Evolutionary conservation across 2,888 invertebrate genomes (phyloP).

Genomic region (Polydrusus pterygomalis): DNA sequence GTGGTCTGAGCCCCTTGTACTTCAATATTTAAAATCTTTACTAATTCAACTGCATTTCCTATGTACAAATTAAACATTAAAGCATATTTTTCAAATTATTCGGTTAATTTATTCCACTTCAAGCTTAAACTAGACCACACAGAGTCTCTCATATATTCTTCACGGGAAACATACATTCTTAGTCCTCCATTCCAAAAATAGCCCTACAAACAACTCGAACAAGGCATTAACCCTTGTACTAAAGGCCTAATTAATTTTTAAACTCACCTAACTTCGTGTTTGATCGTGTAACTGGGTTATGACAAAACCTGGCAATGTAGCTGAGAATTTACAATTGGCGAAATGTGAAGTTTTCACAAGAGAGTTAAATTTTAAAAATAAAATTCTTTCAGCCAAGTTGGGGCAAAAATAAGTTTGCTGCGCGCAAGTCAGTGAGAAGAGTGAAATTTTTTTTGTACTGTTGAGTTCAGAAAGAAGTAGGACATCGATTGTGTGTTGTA

Average conservation of each 20-base stretch:
- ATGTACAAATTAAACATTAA: not conserved
- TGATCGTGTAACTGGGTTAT: slow-evolving; percentile 6
- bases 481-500: no score
- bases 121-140: slow-evolving; percentile 9
- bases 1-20: no score
- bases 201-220: not conserved
- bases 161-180: not conserved
- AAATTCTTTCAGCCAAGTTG: no score
- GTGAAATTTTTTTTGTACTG: no score
- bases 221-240: slow-evolving; percentile 2
- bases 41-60: not conserved
- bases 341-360: not conserved
- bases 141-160: not conserved
- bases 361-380: no score
- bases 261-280: not conserved
- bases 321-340: not conserved
- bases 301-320: not conserved
- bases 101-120: not conserved
- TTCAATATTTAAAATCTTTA: no score
- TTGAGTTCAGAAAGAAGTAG: no score
- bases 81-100: not conserved
- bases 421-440: no score
- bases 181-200: not conserved
- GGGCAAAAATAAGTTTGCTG: no score
- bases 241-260: not conserved